Percentiles rank a stretch among this genome's conserved stretches.
Evolutionary conservation across 2,113 vertebrate genomes (phyloP).

Genomic region (Myrmecophaga tridactyla): DNA sequence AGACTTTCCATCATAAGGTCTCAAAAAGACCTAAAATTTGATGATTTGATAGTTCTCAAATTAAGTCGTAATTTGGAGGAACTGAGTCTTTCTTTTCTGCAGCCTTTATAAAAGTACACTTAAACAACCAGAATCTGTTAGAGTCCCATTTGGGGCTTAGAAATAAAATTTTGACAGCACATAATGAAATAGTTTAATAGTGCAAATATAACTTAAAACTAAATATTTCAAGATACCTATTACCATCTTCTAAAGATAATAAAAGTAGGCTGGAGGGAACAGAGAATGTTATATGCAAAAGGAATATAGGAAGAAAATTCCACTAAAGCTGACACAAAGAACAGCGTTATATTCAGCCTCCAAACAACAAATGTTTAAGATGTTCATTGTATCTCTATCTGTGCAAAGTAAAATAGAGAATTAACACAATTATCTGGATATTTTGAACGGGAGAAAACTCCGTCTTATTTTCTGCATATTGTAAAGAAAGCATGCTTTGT

Average conservation of each 20-base stretch:
- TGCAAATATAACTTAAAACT: slow-evolving; percentile 53
- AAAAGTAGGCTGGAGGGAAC: background rate
- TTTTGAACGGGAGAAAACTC: background rate
- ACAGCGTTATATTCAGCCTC: background rate
- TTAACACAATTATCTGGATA: background rate
- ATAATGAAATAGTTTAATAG: slow-evolving; percentile 36
- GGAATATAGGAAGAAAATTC: background rate
- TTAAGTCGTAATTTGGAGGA: background rate
- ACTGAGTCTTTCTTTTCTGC: background rate
- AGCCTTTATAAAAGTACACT: background rate
- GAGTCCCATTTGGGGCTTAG: background rate
- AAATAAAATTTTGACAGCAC: background rate
- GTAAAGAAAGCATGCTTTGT: background rate
- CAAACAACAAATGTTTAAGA: background rate
- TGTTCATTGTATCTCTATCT: background rate
- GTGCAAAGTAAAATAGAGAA: background rate
- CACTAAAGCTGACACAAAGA: slow-evolving; percentile 5
- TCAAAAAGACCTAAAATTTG: background rate
- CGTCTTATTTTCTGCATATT: background rate
- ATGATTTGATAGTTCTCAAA: too few relatives aligned
- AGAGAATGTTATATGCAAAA: background rate
- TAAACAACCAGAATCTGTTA: background rate
- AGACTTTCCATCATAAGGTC: background rate
- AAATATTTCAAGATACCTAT: slow-evolving; percentile 61
- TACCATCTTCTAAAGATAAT: background rate